Base-by-base conservation (phyloP, 2,113 vertebrate species). In the Melospiza melodia region DNA sequence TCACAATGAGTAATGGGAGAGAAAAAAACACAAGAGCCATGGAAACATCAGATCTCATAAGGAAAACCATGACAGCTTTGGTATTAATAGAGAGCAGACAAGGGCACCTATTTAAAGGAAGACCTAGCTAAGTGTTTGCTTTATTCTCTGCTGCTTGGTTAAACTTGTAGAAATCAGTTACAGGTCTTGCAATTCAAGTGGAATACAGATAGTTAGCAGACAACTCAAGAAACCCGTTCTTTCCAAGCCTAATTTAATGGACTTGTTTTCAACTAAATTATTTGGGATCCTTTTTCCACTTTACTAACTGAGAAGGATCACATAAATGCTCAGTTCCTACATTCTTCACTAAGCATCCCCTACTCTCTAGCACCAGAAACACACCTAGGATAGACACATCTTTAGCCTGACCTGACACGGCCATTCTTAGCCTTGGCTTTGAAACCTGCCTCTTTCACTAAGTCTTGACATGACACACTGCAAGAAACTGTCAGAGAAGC, bases 11-110 rank as follows among this genome's bases (percentile, higher is more conserved):
- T 43, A 95, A 94, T 35, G 52, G 59, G 54, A 91, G 31, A 61
- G 90, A 78, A 94, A 84, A 93, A 94, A 94, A 72, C 46, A 54
- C 85, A 63, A 68, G 85, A 92, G 65, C 88, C 76, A 89, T 44
- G 76, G 85, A 94, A 96, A 94, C 79, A 80, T 77, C 68, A 84
- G 79, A 44, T 73, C 92, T 90, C 88, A 78, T 71, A 90, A 77
- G 83, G 73, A 92, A 94, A 90, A 92, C 72, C 88, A 90, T 30
- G 72, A 74, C 65, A 96, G 68, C 57, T 92, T 74, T 78, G 28
- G 61, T 81, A 90, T 93, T 81, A 94, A 89, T 31, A 92, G 76
- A 94, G 69, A 75, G 69, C 66, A 86, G 76, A 81, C 44, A 78
- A 91, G 76, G 68, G 61, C 61, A 83, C 25, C 44, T 81, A 51